phyloP scores from a whole-genome alignment of 1,140 invertebrate genomes.

The Aphaenogaster floridana region DNA sequence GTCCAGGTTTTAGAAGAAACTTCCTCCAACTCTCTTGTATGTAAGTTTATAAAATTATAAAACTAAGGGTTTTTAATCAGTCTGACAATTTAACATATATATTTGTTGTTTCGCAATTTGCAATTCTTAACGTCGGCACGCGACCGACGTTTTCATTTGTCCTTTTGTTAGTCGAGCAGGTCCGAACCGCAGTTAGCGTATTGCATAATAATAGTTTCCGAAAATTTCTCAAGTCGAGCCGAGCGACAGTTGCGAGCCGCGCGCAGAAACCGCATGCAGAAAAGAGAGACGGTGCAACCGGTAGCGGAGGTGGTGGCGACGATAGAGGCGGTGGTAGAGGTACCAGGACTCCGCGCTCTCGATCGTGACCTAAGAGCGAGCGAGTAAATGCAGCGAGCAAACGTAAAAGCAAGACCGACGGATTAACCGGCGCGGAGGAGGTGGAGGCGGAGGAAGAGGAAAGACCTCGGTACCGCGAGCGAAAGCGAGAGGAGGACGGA shows the following conservation, averaged over 20 bases:
- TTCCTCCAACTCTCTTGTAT: not conserved
- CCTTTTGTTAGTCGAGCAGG: not conserved
- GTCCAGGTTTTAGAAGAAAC: not conserved
- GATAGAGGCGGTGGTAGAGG: constrained; percentile 70
- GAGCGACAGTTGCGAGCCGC: constrained; percentile 24
- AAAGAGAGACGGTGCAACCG: constrained; percentile 66
- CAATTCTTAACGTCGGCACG: not conserved
- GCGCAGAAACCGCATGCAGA: constrained; percentile 64
- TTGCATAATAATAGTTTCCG: constrained; percentile 38
- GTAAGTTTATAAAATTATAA: not conserved
- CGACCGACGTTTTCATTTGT: not conserved
- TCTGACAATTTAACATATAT: not conserved
- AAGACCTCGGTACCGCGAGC: constrained; percentile 33
- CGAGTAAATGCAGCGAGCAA: constrained; percentile 27
- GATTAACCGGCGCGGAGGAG: constrained; percentile 62
- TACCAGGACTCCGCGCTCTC: constrained; percentile 65
- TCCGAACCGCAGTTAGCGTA: not conserved
- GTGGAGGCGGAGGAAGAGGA: constrained; percentile 49
- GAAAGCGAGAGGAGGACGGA: constrained; percentile 34
- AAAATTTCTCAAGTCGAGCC: constrained; percentile 60
- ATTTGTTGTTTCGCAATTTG: not conserved
- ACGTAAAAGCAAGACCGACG: constrained; percentile 35
- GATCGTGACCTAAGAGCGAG: constrained; percentile 68
- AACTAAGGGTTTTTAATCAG: not conserved
- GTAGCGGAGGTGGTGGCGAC: constrained; percentile 68